Evolutionary conservation across 2,888 invertebrate genomes (phyloP).

Genomic region (Cremastinae sp.): DNA sequence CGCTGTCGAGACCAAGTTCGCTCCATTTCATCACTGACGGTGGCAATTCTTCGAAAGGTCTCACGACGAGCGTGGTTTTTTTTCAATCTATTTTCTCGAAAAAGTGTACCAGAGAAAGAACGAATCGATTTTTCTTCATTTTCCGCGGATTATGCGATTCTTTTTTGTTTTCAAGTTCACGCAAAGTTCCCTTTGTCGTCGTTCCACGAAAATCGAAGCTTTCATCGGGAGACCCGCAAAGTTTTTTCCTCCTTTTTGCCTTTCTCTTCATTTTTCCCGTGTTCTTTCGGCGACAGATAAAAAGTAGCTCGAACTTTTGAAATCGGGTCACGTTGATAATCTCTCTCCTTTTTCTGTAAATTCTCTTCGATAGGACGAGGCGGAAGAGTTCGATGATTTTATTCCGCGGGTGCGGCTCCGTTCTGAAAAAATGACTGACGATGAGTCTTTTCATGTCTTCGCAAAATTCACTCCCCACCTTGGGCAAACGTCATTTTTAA

Average conservation of each 20-base stretch:
- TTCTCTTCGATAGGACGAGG: too few species aligned
- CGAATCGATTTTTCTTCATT: slow-evolving; percentile 10
- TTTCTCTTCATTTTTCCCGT: too few species aligned
- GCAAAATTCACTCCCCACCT: slow-evolving; percentile 14
- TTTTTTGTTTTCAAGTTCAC: neutral
- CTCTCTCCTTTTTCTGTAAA: slow-evolving; percentile 34
- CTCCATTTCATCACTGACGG: slow-evolving; percentile 8
- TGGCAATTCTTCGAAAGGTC: neutral
- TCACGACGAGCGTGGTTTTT: slow-evolving; percentile 6
- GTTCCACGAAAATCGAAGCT: neutral
- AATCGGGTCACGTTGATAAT: slow-evolving; percentile 60
- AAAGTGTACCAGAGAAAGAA: neutral
- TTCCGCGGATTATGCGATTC: neutral
- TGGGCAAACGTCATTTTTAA: slow-evolving; percentile 35
- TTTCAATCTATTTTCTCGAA: neutral
- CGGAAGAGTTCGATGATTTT: slow-evolving; percentile 23
- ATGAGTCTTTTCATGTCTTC: slow-evolving; percentile 16
- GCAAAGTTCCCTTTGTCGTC: neutral
- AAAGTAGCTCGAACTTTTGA: slow-evolving; percentile 52
- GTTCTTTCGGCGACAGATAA: slow-evolving; percentile 22
- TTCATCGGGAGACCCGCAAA: neutral
- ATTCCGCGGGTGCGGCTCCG: neutral
- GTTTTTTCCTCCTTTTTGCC: slow-evolving; percentile 24
- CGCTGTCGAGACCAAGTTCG: slow-evolving; percentile 20
- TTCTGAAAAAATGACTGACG: slow-evolving; percentile 2